These are phyloP conservation scores for Gasterosteus nipponicus DNA, from an alignment of 2,113 vertebrate species.

Conservation along the genomic window DNA sequence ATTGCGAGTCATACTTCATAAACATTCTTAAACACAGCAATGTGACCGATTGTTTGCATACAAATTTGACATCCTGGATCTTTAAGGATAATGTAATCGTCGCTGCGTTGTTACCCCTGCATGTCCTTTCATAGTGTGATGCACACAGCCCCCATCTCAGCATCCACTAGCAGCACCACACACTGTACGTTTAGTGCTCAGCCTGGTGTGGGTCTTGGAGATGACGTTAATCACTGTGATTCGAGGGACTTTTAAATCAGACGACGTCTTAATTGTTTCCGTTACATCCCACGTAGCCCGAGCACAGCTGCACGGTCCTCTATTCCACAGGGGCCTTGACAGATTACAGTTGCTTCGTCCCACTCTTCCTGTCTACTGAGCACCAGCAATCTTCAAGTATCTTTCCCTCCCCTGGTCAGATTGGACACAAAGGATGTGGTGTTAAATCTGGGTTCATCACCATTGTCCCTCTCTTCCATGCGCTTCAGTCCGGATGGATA, in stretches of 20 bases:
- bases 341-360: conserved; percentile 52
- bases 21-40: neutral
- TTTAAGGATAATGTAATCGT: neutral
- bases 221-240: conserved; percentile 35
- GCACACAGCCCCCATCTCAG: neutral
- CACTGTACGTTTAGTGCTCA: neutral
- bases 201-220: neutral
- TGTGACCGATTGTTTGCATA: neutral
- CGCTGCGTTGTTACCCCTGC: neutral
- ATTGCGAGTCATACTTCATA: neutral
- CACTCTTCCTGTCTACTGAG: conserved; percentile 43
- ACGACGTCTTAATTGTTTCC: conserved; percentile 26
- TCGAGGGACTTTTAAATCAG: conserved; percentile 39
- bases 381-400: conserved; percentile 11
- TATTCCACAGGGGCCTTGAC: conserved; percentile 16
- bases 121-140: no score
- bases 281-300: neutral
- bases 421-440: conserved; percentile 13
- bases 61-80: neutral
- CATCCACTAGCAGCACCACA: neutral
- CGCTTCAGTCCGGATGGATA: conserved; percentile 25
- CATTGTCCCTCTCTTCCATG: neutral
- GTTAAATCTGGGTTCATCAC: conserved; percentile 49
- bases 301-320: conserved; percentile 40
- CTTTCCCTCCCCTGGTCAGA: conserved; percentile 42